Percentiles rank a stretch among this genome's conserved stretches.
Evolutionary conservation across 2,888 invertebrate species (phyloP).

Genomic region (Lycia hirtaria): DNA sequence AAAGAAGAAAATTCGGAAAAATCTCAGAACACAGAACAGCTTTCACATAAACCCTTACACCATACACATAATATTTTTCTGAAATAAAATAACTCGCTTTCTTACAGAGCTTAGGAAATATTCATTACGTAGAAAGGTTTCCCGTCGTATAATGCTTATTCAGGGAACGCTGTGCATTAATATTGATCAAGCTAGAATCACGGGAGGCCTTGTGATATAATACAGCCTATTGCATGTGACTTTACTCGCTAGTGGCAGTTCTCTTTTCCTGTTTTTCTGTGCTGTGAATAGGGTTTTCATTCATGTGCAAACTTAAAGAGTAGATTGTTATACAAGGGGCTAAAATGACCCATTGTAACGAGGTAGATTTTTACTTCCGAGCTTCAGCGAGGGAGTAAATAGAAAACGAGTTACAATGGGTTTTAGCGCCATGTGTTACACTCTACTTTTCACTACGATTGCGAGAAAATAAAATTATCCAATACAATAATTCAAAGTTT

Average conservation of each 20-base stretch:
- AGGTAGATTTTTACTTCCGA: too few species aligned
- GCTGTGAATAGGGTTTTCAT: too few species aligned
- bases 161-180: slow-evolving; percentile 53
- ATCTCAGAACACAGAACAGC: slow-evolving; percentile 36
- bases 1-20: slow-evolving; percentile 12
- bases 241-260: slow-evolving; percentile 7
- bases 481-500: too few species aligned
- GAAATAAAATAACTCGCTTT: slow-evolving; percentile 52
- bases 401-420: too few species aligned
- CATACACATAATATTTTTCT: slow-evolving; percentile 37
- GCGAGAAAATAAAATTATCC: too few species aligned
- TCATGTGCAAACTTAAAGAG: too few species aligned
- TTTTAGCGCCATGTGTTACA: too few species aligned
- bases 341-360: too few species aligned
- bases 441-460: too few species aligned
- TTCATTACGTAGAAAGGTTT: slow-evolving; percentile 67
- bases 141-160: slow-evolving; percentile 53
- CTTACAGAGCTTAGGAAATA: slow-evolving; percentile 54
- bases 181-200: slow-evolving; percentile 57
- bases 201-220: slow-evolving; percentile 47
- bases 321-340: too few species aligned
- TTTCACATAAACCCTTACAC: slow-evolving; percentile 31
- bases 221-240: slow-evolving; percentile 33
- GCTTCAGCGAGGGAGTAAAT: too few species aligned
- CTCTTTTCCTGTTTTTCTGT: slow-evolving; percentile 14